A percentile compares a stretch with the other conserved stretches of the same genome.
Conservation (phyloP, 2,797 vertebrate species). For the Pipistrellus pipistrellus region DNA sequence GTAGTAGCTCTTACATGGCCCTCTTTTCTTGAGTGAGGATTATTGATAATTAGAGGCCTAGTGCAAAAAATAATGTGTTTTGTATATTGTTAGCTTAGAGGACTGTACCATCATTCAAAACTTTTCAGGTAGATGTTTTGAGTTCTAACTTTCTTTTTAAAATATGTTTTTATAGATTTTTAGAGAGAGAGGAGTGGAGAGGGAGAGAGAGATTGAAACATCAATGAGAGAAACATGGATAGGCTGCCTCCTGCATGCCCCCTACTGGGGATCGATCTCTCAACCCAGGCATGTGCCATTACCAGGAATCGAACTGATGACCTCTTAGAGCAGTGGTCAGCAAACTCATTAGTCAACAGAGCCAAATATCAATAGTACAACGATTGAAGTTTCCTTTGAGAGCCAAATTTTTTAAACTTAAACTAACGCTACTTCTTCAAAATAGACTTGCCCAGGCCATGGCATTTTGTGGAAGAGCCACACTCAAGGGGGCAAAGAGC, state of each 20-base stretch:
- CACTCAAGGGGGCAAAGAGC: no score
- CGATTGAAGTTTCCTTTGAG: no score
- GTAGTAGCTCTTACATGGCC: neutral
- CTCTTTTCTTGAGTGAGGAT: slow-evolving; percentile 55
- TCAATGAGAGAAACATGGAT: neutral
- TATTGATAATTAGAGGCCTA: neutral
- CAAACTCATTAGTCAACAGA: no score
- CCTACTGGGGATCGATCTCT: no score
- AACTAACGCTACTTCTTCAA: no score
- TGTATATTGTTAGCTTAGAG: neutral
- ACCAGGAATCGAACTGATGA: neutral
- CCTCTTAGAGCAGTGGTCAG: neutral
- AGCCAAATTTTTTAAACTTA: no score
- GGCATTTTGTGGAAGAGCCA: no score
- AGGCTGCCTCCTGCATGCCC: no score
- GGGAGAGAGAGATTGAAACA: neutral
- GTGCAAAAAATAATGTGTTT: neutral
- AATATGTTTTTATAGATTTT: neutral
- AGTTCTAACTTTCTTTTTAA: slow-evolving; percentile 22
- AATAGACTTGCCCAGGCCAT: no score
- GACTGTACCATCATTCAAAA: neutral
- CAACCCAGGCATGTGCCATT: neutral
- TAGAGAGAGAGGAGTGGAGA: neutral
- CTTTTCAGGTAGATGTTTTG: slow-evolving; percentile 37
- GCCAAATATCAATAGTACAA: no score